Conservation (phyloP, 2,113 vertebrate species). For the Neogobius melanostomus region DNA sequence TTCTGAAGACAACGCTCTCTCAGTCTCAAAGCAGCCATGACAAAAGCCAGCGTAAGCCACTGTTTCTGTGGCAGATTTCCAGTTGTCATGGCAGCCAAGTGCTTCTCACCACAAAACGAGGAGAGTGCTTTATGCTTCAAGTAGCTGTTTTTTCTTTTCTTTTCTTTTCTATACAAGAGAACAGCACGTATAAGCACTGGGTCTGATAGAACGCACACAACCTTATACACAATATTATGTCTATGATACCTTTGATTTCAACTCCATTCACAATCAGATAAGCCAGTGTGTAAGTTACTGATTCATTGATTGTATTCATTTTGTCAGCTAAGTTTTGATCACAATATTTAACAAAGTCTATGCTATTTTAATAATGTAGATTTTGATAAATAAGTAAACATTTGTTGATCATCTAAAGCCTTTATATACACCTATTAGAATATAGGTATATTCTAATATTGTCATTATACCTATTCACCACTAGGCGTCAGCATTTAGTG, state of each 20-base stretch:
- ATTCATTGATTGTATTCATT: too few relatives aligned
- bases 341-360: background rate
- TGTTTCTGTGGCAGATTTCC: slow-evolving; percentile 54
- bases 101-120: slow-evolving; percentile 7
- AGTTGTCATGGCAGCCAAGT: slow-evolving; percentile 65
- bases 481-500: slow-evolving; percentile 42
- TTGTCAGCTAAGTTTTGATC: background rate
- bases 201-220: slow-evolving; percentile 19
- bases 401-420: background rate
- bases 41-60: slow-evolving; percentile 9
- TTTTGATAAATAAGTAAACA: background rate
- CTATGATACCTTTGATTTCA: background rate
- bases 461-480: slow-evolving; percentile 18
- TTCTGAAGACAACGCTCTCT: background rate
- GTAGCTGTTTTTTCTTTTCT: slow-evolving; percentile 17
- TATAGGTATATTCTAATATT: too few relatives aligned
- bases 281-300: background rate
- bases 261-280: background rate
- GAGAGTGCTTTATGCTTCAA: slow-evolving; percentile 10
- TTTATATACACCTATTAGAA: too few relatives aligned
- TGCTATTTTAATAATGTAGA: background rate
- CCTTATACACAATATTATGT: background rate
- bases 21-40: background rate
- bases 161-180: background rate
- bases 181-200: background rate